Base-by-base conservation (phyloP, 2,113 vertebrate genomes). In the Haemorhous mexicanus region DNA sequence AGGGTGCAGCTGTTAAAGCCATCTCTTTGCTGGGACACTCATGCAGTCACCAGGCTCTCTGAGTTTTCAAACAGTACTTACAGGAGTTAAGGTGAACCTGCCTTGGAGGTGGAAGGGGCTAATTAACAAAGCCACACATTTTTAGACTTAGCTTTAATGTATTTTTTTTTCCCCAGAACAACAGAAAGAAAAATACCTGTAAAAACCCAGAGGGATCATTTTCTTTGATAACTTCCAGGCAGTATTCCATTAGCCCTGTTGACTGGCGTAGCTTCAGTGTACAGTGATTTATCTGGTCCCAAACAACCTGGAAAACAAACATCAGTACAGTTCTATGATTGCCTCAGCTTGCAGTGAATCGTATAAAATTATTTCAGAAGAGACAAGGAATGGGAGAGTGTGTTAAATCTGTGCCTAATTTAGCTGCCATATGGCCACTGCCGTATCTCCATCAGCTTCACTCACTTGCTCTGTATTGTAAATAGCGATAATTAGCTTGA, bases 211-310 rank as follows among this genome's bases (percentile, higher is more conserved):
- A 99, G 39, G 99, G 99, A 93, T 99, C 99, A 2, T 99, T 99
- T 97, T 99, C 99, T 91, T 99, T 99, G 85, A 99, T 99, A 86
- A 99, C 99, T 96, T 99, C 99, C 84, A 99, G 97, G 73, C 99
- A 99, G 97, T 98, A 99, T 96, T 99, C 99, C 99, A 99, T 99
- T 94, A 99, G 99, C 32, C 99, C 99, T 0, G 99, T 99, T 72
- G 99, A 99, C 98, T 99, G 99, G n/a, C 99, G 98, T 13, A 99
- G 98, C 98, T 99, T 99, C 98, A 99, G 95, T 3, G 99, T 99
- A 96, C 99, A 99, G 97, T 99, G 99, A 69, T 99, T 99, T 98
- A 99, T 99, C 98, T 99, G 99, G 97, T 99, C 99, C 88, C 99
- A 99, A 41, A 99, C 99, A 98, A 99, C 98, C 99, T 99, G 91